Evolutionary conservation across 2,888 invertebrate genomes (phyloP), one percentile per base, ranked within the genome.

Genomic region (Mesorhabditis sp.): DNA sequence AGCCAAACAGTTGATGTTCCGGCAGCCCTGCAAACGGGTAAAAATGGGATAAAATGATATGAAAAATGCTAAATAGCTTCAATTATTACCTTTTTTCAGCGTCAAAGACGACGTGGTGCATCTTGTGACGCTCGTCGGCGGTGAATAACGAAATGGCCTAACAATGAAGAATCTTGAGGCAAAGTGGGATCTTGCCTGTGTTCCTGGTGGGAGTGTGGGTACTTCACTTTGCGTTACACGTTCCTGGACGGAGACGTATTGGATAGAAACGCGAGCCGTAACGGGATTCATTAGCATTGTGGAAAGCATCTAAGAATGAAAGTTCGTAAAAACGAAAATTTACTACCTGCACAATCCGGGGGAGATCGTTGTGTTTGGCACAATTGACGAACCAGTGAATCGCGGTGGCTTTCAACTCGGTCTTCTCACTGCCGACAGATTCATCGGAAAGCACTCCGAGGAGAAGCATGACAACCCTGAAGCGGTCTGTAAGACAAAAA

Each of bases 211-310:
- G 15, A 62, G n/a, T 6, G 63, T n/a, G 15, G 63, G n/a, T 28
- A 62, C 63, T 6, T 62, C 63, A 62, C 41, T n/a, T 28, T 6
- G 7, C 15, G 63, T n/a, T 7, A 62, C 6, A 13, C 41, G n/a
- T 28, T 62, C 28, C 43, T 72, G 70, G 62, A 82, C 66, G 58
- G 76, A 69, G 5, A 84, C 74, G 67, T 82, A 83, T 13, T 91
- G 89, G n/a, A 93, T 91, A 45, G 92, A 91, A 75, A 92, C 90
- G n/a, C 92, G 89, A 68, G 92, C 92, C 0, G 93, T 92, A 74
- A 91, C 91, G 0, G 92, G 90, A 75, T 92, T 90, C 43, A 94
- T 87, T 41, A 94, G 87, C 86, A 92, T 91, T 73, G 90, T 74
- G n/a, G 78, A 77, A 5, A 84, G 75, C 83, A 84, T 84, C 74